Conservation (phyloP, 2,888 invertebrate species). For the Taphrorychus bicolor region DNA sequence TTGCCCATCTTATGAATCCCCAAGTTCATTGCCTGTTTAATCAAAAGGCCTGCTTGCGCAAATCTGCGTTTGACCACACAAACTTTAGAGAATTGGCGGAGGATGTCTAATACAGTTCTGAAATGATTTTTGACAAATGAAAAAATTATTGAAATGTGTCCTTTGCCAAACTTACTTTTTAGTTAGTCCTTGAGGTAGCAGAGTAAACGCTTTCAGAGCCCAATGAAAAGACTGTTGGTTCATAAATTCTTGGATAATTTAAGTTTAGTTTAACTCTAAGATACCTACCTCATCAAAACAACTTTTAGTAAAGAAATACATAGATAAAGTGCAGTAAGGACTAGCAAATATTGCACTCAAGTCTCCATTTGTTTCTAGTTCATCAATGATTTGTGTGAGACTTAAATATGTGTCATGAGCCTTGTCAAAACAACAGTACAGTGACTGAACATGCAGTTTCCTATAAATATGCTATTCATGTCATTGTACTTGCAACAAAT, state of each 20-base stretch:
- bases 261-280: background rate
- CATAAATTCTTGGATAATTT: background rate
- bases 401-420: conserved; percentile 76
- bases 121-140: conserved; percentile 25
- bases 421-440: conserved; percentile 79
- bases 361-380: conserved; percentile 60
- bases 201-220: conserved; percentile 26
- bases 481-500: background rate
- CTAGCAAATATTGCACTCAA: conserved; percentile 67
- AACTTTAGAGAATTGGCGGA: conserved; percentile 86
- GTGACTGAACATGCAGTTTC: conserved; percentile 82
- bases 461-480: too few relatives aligned
- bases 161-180: conserved; percentile 10
- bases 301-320: conserved; percentile 82
- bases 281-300: conserved; percentile 80
- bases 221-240: conserved; percentile 30
- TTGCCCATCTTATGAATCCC: conserved; percentile 69
- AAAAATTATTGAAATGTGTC: background rate
- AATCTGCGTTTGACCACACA: conserved; percentile 91
- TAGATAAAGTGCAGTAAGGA: conserved; percentile 83
- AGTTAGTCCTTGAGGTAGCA: conserved; percentile 15
- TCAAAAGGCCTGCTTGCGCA: conserved; percentile 79
- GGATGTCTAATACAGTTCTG: conserved; percentile 79
- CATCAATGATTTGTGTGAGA: conserved; percentile 63
- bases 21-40: conserved; percentile 80